Conservation (phyloP, 2,797 vertebrate species). For the Periparus ater region DNA sequence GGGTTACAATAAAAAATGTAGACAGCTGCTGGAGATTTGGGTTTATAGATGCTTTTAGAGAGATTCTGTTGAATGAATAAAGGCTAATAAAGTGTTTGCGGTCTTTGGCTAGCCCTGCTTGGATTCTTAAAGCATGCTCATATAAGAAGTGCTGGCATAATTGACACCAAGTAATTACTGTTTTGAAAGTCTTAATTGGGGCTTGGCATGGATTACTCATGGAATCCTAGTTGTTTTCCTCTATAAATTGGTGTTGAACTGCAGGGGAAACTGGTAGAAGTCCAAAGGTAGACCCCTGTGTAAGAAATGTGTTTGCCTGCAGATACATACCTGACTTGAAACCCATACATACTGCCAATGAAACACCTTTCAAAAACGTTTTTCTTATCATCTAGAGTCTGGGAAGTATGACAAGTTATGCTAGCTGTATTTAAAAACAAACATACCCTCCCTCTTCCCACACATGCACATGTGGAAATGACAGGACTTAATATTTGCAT, state of each 20-base stretch:
- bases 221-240: conserved; percentile 12
- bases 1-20: neutral
- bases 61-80: neutral
- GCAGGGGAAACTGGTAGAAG: neutral
- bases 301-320: neutral
- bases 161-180: conserved; percentile 41
- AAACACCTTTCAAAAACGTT: neutral
- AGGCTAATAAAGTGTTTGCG: conserved; percentile 15
- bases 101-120: neutral
- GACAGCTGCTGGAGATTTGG: neutral
- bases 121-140: neutral
- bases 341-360: neutral
- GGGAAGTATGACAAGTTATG: neutral
- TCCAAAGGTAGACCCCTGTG: neutral
- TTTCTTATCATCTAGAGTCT: neutral
- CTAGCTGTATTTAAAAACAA: conserved; percentile 27
- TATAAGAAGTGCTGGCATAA: conserved; percentile 6
- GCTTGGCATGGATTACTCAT: conserved; percentile 26
- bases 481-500: neutral
- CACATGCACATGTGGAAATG: neutral
- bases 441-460: conserved; percentile 31
- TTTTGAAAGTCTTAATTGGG: conserved; percentile 49
- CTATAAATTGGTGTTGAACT: neutral
- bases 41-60: neutral
- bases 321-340: neutral